Conservation (phyloP, 2,888 invertebrate species). For the Nemurella pictetii region DNA sequence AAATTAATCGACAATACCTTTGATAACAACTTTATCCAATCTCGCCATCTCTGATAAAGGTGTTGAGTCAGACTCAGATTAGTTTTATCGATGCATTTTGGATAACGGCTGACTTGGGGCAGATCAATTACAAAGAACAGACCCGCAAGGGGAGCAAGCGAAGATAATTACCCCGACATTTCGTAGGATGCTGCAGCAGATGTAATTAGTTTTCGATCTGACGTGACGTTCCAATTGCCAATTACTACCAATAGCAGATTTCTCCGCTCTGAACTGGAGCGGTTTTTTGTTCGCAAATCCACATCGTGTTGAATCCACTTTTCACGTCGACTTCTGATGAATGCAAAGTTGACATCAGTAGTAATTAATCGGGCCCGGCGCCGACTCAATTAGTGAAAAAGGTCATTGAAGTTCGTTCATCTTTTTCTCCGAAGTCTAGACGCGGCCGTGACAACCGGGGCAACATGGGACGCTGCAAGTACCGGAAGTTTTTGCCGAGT, state of each 20-base stretch:
- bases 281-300: too few relatives aligned
- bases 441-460: not conserved
- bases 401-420: constrained; percentile 14
- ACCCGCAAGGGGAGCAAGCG: not conserved
- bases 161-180: not conserved
- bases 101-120: too few relatives aligned
- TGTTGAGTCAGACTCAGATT: too few relatives aligned
- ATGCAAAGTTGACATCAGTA: not conserved
- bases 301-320: not conserved
- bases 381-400: not conserved
- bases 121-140: not conserved
- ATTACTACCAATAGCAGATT: not conserved
- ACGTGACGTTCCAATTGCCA: not conserved
- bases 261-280: not conserved
- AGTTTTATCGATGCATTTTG: too few relatives aligned
- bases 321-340: not conserved
- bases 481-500: not conserved
- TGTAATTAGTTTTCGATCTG: not conserved
- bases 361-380: not conserved
- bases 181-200: not conserved
- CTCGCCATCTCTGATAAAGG: too few relatives aligned
- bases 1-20: not conserved
- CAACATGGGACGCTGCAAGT: not conserved
- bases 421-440: not conserved
- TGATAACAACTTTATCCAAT: too few relatives aligned